Conservation (phyloP, 2,113 vertebrate species). For the Piprites chloris region DNA sequence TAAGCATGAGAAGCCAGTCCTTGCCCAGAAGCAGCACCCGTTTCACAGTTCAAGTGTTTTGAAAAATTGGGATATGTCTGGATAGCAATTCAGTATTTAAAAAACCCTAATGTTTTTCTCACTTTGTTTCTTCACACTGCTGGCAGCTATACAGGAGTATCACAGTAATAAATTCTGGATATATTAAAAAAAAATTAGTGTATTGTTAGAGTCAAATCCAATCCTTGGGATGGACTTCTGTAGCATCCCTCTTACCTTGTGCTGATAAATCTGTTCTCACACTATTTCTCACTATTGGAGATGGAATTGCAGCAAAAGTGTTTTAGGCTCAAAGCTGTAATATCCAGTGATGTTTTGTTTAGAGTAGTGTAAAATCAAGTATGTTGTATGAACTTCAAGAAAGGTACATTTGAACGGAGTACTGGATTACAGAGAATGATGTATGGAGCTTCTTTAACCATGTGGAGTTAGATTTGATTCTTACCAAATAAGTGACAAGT, state of each 20-base stretch:
- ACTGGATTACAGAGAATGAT: slow-evolving; percentile 53
- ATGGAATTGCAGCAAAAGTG: background rate
- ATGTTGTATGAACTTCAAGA: slow-evolving; percentile 25
- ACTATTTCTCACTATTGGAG: background rate
- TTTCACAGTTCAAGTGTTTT: background rate
- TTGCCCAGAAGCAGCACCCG: background rate
- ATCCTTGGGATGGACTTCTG: background rate
- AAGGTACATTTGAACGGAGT: slow-evolving; percentile 25
- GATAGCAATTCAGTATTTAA: background rate
- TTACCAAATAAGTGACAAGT: slow-evolving; percentile 67
- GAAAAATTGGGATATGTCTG: background rate
- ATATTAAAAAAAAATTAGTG: background rate
- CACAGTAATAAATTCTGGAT: background rate
- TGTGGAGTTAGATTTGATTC: slow-evolving; percentile 69
- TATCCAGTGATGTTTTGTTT: slow-evolving; percentile 45
- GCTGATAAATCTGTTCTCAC: background rate
- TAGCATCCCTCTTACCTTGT: background rate
- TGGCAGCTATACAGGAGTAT: background rate
- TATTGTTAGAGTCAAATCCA: background rate
- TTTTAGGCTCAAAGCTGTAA: slow-evolving; percentile 8
- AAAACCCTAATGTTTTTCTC: background rate
- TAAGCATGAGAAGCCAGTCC: background rate
- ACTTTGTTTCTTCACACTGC: background rate
- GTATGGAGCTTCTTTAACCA: slow-evolving; percentile 60
- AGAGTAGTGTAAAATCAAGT: slow-evolving; percentile 39